phyloP scores from a whole-genome alignment of 1,140 invertebrate species.

The Doryteuthis pealeii region DNA sequence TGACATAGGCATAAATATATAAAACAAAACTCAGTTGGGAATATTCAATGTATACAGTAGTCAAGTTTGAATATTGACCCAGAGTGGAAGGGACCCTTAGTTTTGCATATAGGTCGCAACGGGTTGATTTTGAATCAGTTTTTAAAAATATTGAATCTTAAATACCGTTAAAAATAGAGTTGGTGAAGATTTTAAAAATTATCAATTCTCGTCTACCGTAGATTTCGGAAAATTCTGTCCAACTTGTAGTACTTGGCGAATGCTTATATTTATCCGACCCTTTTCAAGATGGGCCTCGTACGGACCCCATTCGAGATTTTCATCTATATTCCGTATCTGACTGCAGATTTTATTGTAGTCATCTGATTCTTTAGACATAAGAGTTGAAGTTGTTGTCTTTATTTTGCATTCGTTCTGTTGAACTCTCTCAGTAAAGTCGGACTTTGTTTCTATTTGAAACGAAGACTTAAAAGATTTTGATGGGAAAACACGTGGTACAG shows the following conservation, averaged over 20 bases:
- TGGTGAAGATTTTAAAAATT: not conserved
- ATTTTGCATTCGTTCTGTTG: not conserved
- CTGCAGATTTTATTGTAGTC: slow-evolving; percentile 14
- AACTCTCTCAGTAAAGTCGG: not conserved
- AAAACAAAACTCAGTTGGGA: no score
- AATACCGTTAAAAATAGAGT: not conserved
- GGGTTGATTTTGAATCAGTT: not conserved
- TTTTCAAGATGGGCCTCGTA: slow-evolving; percentile 38
- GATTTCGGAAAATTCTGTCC: slow-evolving; percentile 33
- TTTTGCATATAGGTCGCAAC: not conserved
- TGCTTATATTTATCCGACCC: slow-evolving; percentile 52
- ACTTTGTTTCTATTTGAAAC: not conserved
- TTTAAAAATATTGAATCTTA: not conserved
- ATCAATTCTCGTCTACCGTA: not conserved
- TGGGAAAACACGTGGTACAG: slow-evolving; percentile 50
- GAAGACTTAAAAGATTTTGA: not conserved
- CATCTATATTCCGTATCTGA: slow-evolving; percentile 10
- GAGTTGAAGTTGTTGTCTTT: not conserved
- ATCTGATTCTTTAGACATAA: not conserved
- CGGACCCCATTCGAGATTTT: slow-evolving; percentile 29
- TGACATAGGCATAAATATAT: no score
- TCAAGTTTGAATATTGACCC: not conserved
- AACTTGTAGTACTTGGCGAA: slow-evolving; percentile 48
- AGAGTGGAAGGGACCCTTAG: not conserved
- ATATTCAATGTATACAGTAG: not conserved